These are phyloP conservation scores for Neodiprion pinetum DNA, from an alignment of 1,140 invertebrate genomes.

Conservation along the genomic window DNA sequence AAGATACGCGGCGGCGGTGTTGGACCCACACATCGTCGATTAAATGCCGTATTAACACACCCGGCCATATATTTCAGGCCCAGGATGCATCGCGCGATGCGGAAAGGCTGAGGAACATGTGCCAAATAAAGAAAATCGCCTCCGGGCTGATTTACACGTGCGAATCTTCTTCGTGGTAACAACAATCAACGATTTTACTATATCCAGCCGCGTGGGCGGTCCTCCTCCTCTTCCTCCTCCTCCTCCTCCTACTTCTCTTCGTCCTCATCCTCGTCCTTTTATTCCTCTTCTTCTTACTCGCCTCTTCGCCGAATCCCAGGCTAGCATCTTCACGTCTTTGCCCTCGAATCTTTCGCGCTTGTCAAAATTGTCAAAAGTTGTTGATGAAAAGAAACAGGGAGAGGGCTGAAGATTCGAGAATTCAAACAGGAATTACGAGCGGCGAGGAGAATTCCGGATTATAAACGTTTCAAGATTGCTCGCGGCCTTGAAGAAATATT, in stretches of 20 bases:
- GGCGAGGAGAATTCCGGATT: too few relatives aligned
- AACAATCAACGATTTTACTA: constrained; percentile 38
- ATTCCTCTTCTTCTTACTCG: constrained; percentile 23
- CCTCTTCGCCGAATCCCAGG: constrained; percentile 38
- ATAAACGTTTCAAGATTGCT: too few relatives aligned
- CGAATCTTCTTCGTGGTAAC: constrained; percentile 28
- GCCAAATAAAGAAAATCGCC: constrained; percentile 30
- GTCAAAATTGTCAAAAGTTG: too few relatives aligned
- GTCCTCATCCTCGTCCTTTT: neutral
- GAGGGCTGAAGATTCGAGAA: too few relatives aligned
- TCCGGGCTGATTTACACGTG: constrained; percentile 53
- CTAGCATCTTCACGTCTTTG: constrained; percentile 40
- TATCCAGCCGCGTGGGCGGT: constrained; percentile 54
- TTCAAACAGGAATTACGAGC: too few relatives aligned
- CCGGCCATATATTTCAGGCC: constrained; percentile 46
- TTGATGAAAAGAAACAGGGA: too few relatives aligned
- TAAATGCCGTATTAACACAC: constrained; percentile 51
- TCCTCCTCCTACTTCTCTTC: constrained; percentile 8
- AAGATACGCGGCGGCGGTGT: constrained; percentile 43
- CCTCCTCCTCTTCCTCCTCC: constrained; percentile 24
- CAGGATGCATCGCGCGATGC: neutral
- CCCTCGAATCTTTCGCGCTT: constrained; percentile 1
- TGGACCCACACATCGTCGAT: constrained; percentile 52
- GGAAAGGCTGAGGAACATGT: constrained; percentile 16
- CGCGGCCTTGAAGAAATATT: too few relatives aligned